Evolutionary conservation across 1,140 invertebrate genomes (phyloP).

Genomic region (Mactra quadrangularis): DNA sequence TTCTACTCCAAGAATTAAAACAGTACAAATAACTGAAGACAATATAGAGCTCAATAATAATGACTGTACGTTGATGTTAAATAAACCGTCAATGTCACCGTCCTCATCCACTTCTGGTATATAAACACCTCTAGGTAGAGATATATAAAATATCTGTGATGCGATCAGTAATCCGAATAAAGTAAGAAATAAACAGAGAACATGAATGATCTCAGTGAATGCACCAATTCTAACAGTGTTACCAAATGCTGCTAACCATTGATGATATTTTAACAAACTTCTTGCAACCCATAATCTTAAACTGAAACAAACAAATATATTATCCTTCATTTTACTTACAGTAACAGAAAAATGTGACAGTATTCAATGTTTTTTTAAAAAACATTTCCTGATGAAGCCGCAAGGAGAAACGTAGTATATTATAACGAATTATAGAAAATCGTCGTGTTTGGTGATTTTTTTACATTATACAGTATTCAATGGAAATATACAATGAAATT

Average conservation of each 20-base stretch:
- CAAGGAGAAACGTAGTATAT: no score
- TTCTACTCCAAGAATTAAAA: constrained; percentile 8
- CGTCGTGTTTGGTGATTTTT: no score
- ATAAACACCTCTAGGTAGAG: constrained; percentile 17
- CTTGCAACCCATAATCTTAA: background rate
- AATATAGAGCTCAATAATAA: constrained; percentile 5
- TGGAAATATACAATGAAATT: no score
- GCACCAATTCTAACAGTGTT: constrained; percentile 44
- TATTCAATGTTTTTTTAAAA: no score
- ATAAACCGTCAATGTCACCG: constrained; percentile 10
- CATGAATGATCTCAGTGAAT: constrained; percentile 43
- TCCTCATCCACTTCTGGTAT: background rate
- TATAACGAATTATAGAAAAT: no score
- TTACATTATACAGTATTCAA: no score
- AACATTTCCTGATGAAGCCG: no score
- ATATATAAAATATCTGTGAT: constrained; percentile 36
- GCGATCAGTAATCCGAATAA: constrained; percentile 2
- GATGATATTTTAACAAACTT: constrained; percentile 29
- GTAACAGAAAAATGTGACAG: no score
- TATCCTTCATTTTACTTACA: no score
- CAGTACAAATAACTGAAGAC: constrained; percentile 6
- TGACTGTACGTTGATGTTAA: constrained; percentile 20
- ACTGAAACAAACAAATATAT: no score
- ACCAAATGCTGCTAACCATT: constrained; percentile 24
- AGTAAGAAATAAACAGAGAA: constrained; percentile 9